A percentile compares a stretch with the other conserved stretches of the same genome.
phyloP scores from a whole-genome alignment of 2,888 invertebrate species.

The Lathronympha strigana region DNA sequence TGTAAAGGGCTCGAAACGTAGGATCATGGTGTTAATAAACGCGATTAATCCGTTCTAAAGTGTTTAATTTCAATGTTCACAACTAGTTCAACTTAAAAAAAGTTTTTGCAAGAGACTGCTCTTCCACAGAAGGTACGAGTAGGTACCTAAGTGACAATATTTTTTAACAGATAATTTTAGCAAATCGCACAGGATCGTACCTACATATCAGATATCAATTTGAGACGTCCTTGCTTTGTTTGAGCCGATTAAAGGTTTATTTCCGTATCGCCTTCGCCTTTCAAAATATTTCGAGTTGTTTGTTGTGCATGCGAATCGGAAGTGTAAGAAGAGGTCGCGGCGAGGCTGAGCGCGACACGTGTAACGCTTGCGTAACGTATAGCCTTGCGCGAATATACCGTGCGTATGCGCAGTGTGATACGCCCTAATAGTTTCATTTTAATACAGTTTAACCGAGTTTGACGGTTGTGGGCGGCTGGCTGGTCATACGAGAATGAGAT shows the following conservation, averaged over 20 bases:
- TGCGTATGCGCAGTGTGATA: slow-evolving; percentile 51
- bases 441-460: slow-evolving; percentile 31
- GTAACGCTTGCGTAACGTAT: slow-evolving; percentile 76
- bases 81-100: background rate
- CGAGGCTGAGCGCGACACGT: slow-evolving; percentile 62
- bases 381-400: slow-evolving; percentile 79
- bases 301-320: slow-evolving; percentile 79
- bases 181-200: background rate
- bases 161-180: background rate
- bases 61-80: too few species aligned
- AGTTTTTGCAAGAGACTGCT: too few species aligned
- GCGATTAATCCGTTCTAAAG: too few species aligned
- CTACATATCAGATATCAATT: background rate
- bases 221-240: slow-evolving; percentile 34
- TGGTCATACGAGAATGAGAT: too few species aligned
- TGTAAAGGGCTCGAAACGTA: too few species aligned
- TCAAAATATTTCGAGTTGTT: slow-evolving; percentile 65
- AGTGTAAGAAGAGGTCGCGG: slow-evolving; percentile 77
- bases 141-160: background rate
- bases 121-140: background rate
- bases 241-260: slow-evolving; percentile 46
- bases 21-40: too few species aligned
- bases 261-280: slow-evolving; percentile 73
- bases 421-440: slow-evolving; percentile 46
- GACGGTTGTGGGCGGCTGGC: too few species aligned